Conservation (phyloP, 1,140 invertebrate genomes). For the Belonocnema kinseyi region DNA sequence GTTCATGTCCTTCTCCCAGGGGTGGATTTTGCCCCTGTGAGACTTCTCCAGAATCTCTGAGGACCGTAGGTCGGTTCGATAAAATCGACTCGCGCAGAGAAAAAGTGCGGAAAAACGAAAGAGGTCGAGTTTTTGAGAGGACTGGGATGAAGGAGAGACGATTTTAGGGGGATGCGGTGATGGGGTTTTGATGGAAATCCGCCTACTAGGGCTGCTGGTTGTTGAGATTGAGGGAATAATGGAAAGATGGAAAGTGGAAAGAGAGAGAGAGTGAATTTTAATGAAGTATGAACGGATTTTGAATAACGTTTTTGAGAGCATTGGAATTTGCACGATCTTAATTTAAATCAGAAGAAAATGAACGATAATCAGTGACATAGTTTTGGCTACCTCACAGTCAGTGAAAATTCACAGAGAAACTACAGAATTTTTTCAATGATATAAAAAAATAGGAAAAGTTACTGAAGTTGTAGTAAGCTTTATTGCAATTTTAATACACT, state of each 20-base stretch:
- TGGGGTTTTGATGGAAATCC: conserved; percentile 5
- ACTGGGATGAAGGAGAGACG: background rate
- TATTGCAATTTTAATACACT: too few species aligned
- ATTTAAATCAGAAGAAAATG: too few species aligned
- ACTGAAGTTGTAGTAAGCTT: too few species aligned
- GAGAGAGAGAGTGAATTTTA: background rate
- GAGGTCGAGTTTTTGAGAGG: background rate
- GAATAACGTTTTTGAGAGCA: too few species aligned
- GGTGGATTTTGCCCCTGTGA: conserved; percentile 19
- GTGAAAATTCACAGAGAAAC: too few species aligned
- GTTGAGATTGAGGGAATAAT: background rate
- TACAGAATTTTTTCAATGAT: too few species aligned
- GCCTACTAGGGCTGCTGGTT: background rate
- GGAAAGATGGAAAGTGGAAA: background rate
- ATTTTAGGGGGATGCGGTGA: background rate
- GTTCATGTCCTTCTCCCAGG: conserved; percentile 30
- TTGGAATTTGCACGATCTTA: too few species aligned
- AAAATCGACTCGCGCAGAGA: conserved; percentile 19
- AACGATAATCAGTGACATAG: too few species aligned
- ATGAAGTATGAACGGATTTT: background rate
- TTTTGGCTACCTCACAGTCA: too few species aligned
- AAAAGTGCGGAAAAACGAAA: background rate
- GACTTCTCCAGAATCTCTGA: conserved; percentile 16
- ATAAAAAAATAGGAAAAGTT: too few species aligned
- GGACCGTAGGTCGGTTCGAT: conserved; percentile 9